Base-by-base conservation (phyloP, 1,140 invertebrate genomes). In the Drosophila nikananu region DNA sequence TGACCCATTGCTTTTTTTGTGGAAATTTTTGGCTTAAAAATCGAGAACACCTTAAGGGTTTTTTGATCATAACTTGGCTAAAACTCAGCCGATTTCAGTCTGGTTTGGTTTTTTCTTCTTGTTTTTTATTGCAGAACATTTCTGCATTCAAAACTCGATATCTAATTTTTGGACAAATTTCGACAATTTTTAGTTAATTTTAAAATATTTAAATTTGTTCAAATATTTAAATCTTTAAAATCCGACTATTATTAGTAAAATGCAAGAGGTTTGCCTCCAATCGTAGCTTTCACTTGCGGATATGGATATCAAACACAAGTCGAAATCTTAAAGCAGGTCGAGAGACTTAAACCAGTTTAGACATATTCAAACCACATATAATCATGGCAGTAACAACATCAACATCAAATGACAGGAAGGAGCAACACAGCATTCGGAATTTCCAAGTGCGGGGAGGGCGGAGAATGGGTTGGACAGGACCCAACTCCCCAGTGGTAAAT, bases 331-430 rank as follows among this genome's bases (percentile, higher is more conserved):
- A 58, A 65, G 51, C 60, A 52, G 41, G 39, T 66, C 54, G 37
- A 35, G 9, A 59, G 64, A 57, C 67, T 32, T 32, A 79, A 86
- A 86, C 83, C 81, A 80, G 83, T 86, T 86, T 86, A 42, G 30
- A 42, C 35, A 46, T 35, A 66, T 66, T 66, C 80, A 76, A 71
- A 27, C 37, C 49, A 25, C 48, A 55, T 55, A 49, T 75, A 81
- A 76, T 75, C 76, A 74, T 59, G 49, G 52, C 65, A 30, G 46
- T 52, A 52, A 30, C 19, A 37, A 55, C 32, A 55, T 35, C 30
- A 19, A 54, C 35, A 54, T 46, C 41, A 49, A 52, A 49, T 51
- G 44, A 44, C 58, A 37, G 62, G 67, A 55, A 51, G 66, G 44
- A 70, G 25, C 21, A 35, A 25, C 27, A 5, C 15, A 21, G 37